These are phyloP conservation scores for Cyphomyrmex costatus DNA, from an alignment of 1,140 invertebrate genomes.

Conservation along the genomic window DNA sequence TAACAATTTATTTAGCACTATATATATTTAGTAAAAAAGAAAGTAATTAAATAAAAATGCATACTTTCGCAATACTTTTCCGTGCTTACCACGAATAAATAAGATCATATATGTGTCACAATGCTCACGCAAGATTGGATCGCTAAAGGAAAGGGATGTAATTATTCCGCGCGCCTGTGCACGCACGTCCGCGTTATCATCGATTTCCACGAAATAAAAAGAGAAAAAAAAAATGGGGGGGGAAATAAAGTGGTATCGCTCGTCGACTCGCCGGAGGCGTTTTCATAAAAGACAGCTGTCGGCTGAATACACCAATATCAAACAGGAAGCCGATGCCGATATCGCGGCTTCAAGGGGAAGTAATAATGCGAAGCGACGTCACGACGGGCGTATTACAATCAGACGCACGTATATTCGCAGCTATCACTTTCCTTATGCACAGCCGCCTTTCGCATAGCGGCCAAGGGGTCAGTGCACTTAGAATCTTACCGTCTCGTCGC, in stretches of 20 bases:
- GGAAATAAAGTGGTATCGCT: neutral
- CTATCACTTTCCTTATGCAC: constrained; percentile 49
- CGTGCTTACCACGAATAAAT: neutral
- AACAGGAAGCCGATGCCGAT: constrained; percentile 51
- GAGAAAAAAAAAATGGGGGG: no score
- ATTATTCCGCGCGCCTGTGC: neutral
- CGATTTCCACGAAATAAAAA: neutral
- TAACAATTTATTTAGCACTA: no score
- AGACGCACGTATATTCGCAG: constrained; percentile 41
- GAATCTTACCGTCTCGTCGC: constrained; percentile 25
- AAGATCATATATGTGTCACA: neutral
- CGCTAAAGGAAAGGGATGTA: neutral
- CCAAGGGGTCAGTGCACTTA: constrained; percentile 63
- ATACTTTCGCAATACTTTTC: neutral
- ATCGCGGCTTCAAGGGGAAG: constrained; percentile 33
- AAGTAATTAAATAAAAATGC: neutral
- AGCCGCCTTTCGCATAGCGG: constrained; percentile 49
- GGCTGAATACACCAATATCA: constrained; percentile 6
- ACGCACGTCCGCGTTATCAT: constrained; percentile 4
- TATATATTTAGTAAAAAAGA: no score
- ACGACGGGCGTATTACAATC: constrained; percentile 40
- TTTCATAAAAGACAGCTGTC: constrained; percentile 16
- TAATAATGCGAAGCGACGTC: no score
- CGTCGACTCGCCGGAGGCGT: neutral
- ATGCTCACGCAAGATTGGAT: neutral